phyloP scores from a whole-genome alignment of 2,888 invertebrate species.

The Caenorhabditis drosophilae region DNA sequence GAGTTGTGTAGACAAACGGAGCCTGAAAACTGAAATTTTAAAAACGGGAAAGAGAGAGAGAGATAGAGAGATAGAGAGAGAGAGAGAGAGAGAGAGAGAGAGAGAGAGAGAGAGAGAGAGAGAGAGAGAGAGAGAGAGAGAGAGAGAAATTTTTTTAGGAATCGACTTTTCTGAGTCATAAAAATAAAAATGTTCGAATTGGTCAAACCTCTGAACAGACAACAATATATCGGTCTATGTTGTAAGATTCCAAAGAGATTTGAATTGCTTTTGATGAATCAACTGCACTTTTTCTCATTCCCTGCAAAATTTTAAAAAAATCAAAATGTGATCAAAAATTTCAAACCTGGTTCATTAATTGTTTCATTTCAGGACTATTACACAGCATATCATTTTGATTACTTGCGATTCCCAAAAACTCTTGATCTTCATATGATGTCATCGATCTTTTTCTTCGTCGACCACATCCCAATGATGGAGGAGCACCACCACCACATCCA shows the following conservation, averaged over 20 bases:
- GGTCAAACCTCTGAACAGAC: constrained; percentile 33
- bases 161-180: too few species aligned
- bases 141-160: too few species aligned
- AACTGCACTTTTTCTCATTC: constrained; percentile 9
- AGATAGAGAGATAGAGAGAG: too few species aligned
- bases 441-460: constrained; percentile 25
- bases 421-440: neutral
- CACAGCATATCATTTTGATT: constrained; percentile 8
- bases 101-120: too few species aligned
- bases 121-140: too few species aligned
- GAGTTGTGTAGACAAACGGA: too few species aligned
- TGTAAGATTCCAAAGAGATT: constrained; percentile 19
- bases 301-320: constrained; percentile 9
- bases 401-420: constrained; percentile 21
- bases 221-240: constrained; percentile 23
- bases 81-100: too few species aligned
- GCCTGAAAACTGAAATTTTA: too few species aligned
- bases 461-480: constrained; percentile 10
- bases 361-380: constrained; percentile 27
- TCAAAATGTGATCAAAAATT: neutral
- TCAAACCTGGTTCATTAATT: constrained; percentile 19
- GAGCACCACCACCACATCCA: constrained; percentile 18
- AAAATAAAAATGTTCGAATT: too few species aligned
- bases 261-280: constrained; percentile 21
- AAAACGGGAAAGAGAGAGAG: too few species aligned